These are phyloP conservation scores for Ctena decussata DNA, from an alignment of 2,888 invertebrate genomes.

Conservation along the genomic window DNA sequence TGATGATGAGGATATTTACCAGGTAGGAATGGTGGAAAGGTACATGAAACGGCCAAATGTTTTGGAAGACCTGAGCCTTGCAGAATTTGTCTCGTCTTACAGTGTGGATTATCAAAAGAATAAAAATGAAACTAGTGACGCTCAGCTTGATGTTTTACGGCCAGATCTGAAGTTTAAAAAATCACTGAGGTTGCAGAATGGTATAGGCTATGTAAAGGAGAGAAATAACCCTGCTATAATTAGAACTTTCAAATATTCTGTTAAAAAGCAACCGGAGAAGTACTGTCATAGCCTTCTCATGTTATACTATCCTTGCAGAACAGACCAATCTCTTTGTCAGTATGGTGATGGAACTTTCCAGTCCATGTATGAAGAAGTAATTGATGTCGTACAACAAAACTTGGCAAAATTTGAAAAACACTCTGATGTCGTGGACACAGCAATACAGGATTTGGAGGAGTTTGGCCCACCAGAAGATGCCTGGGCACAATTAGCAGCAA, in stretches of 20 bases:
- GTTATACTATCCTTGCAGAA: background rate
- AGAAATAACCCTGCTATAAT: background rate
- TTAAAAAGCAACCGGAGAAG: background rate
- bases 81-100: background rate
- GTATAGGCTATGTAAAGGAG: background rate
- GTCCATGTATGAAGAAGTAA: background rate
- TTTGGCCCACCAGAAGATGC: conserved; percentile 24
- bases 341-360: background rate
- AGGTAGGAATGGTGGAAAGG: background rate
- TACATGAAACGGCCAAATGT: background rate
- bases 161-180: background rate
- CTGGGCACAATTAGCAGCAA: conserved; percentile 5
- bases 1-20: conserved; percentile 30
- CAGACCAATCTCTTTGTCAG: background rate
- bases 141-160: background rate
- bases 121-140: background rate
- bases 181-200: background rate
- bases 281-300: background rate
- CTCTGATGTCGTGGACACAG: background rate
- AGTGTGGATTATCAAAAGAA: background rate
- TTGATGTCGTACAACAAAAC: background rate
- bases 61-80: background rate
- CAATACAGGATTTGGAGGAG: background rate
- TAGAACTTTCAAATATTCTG: background rate
- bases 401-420: background rate